Conservation (phyloP, 2,888 invertebrate species). For the Phaonia tiefii region DNA sequence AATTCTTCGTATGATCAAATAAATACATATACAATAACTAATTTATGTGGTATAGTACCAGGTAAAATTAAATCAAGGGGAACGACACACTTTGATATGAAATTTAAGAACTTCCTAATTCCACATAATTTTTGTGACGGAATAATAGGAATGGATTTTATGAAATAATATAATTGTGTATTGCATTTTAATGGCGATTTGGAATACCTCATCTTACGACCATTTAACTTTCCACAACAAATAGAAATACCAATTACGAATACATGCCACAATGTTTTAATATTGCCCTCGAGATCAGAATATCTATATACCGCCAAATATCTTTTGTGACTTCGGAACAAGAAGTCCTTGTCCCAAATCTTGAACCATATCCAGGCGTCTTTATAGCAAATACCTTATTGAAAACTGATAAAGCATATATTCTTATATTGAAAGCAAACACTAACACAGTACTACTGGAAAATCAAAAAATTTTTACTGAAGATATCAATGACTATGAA, state of each 20-base stretch:
- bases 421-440: not conserved
- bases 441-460: conserved; percentile 10
- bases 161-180: no score
- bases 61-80: conserved; percentile 33
- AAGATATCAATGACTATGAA: conserved; percentile 5
- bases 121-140: conserved; percentile 15
- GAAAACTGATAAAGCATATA: conserved; percentile 27
- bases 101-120: not conserved
- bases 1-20: not conserved
- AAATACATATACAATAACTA: conserved; percentile 3
- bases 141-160: conserved; percentile 32
- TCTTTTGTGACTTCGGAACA: no score
- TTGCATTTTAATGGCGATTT: conserved; percentile 47
- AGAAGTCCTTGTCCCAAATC: not conserved
- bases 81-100: not conserved
- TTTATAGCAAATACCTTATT: conserved; percentile 20
- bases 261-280: no score
- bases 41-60: conserved; percentile 34
- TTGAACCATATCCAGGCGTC: not conserved
- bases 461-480: not conserved
- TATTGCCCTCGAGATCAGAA: conserved; percentile 23
- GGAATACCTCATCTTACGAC: conserved; percentile 48
- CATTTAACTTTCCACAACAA: not conserved
- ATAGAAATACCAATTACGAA: no score
- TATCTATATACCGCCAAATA: not conserved